These are phyloP conservation scores for Selenia dentaria DNA, from an alignment of 2,888 invertebrate genomes.

Conservation along the genomic window DNA sequence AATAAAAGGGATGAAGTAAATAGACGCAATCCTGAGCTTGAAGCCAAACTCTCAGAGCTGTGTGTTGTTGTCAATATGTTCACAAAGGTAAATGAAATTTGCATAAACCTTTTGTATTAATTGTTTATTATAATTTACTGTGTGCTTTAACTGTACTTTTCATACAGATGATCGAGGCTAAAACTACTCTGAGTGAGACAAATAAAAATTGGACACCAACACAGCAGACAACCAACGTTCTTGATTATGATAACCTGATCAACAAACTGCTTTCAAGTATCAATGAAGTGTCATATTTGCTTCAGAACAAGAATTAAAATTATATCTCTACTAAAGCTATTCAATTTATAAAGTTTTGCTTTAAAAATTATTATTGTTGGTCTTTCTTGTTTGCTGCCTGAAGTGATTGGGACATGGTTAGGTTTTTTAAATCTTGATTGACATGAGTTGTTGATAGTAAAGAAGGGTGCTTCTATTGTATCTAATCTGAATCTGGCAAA, in stretches of 20 bases:
- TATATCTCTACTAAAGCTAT: no score
- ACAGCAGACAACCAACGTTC: conserved; percentile 40
- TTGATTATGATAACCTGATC: conserved; percentile 60
- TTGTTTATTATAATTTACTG: no score
- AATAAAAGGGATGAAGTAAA: conserved; percentile 44
- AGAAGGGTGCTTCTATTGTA: no score
- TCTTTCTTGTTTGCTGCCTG: no score
- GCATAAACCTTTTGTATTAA: neutral
- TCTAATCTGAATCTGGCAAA: no score
- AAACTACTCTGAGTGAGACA: conserved; percentile 53
- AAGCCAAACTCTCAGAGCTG: conserved; percentile 58
- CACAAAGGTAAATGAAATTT: conserved; percentile 63
- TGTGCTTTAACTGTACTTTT: no score
- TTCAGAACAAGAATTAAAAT: conserved; percentile 61
- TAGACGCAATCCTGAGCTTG: conserved; percentile 57
- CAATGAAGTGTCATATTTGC: conserved; percentile 68
- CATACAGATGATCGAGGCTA: conserved; percentile 68
- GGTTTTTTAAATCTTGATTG: no score
- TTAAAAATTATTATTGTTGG: no score
- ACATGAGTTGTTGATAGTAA: no score
- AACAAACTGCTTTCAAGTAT: conserved; percentile 64
- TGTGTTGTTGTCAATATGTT: conserved; percentile 68
- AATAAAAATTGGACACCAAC: conserved; percentile 50
- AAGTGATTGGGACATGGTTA: no score
- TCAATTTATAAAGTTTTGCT: no score